Evolutionary conservation across 2,797 vertebrate species (phyloP).

Genomic region (Chanos chanos): DNA sequence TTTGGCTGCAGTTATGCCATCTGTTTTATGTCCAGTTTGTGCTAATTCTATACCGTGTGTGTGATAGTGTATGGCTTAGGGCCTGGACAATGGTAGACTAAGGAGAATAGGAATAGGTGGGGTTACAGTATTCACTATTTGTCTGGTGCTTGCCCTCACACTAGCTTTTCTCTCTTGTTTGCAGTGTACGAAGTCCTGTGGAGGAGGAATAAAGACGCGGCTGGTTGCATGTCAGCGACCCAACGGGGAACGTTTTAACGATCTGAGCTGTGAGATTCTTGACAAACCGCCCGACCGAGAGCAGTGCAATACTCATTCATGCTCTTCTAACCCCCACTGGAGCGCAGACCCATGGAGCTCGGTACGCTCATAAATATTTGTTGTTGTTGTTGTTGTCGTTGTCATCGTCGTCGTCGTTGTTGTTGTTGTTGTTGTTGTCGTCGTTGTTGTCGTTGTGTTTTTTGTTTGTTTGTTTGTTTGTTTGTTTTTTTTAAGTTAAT

Average conservation of each 20-base stretch:
- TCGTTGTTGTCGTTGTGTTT: not conserved
- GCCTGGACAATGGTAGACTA: no score
- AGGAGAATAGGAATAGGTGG: no score
- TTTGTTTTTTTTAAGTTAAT: not conserved
- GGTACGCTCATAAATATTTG: slow-evolving; percentile 89
- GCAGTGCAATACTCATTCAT: slow-evolving; percentile 92
- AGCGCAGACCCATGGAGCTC: slow-evolving; percentile 93
- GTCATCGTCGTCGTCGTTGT: no score
- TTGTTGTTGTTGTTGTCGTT: no score
- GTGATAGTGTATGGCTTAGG: no score
- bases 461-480: slow-evolving; percentile 17
- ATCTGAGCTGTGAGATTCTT: slow-evolving; percentile 96
- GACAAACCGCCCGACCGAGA: slow-evolving; percentile 96
- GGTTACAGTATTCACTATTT: not conserved
- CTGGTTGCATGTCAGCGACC: slow-evolving; percentile 92
- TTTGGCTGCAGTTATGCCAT: no score
- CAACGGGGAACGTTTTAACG: slow-evolving; percentile 88
- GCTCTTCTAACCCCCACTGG: slow-evolving; percentile 86
- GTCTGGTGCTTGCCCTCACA: slow-evolving; percentile 10
- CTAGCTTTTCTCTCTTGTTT: slow-evolving; percentile 15
- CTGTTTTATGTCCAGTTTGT: no score
- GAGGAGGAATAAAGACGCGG: slow-evolving; percentile 87
- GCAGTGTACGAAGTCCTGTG: slow-evolving; percentile 91
- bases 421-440: not conserved
- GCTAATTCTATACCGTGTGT: no score